Conservation (phyloP, 2,888 invertebrate genomes). For the Hybos culiciformis region DNA sequence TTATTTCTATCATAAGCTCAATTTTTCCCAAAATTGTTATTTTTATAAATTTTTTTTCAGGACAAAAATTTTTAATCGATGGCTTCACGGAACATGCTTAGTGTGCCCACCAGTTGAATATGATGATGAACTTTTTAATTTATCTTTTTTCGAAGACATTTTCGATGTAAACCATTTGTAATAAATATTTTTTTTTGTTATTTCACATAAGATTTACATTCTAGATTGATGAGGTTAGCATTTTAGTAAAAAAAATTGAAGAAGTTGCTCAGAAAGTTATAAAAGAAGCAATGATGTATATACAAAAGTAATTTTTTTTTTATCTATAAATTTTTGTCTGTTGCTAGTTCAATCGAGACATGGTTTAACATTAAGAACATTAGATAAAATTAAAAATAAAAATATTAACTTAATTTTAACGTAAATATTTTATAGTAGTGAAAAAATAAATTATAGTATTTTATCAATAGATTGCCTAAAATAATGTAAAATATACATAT, state of each 20-base stretch:
- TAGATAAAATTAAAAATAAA: no score
- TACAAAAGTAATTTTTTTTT: constrained; percentile 44
- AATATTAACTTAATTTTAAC: no score
- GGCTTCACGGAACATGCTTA: constrained; percentile 73
- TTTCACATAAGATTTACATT: constrained; percentile 44
- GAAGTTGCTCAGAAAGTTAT: constrained; percentile 52
- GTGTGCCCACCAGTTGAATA: constrained; percentile 40
- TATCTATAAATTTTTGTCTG: no score
- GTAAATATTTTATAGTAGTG: no score
- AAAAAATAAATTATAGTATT: no score
- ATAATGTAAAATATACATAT: no score
- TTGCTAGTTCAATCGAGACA: no score
- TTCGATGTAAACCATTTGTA: constrained; percentile 39
- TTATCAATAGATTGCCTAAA: no score
- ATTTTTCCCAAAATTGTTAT: not conserved
- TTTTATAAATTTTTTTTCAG: constrained; percentile 30
- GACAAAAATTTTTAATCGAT: constrained; percentile 62
- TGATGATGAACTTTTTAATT: constrained; percentile 39
- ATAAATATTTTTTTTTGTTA: not conserved
- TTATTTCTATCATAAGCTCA: constrained; percentile 1
- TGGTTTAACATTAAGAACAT: no score
- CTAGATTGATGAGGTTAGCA: constrained; percentile 54
- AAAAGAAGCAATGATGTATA: constrained; percentile 47
- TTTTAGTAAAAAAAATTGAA: constrained; percentile 50
- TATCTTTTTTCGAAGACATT: constrained; percentile 70